phyloP scores from a whole-genome alignment of 2,797 vertebrate species.

The Cynopterus sphinx region DNA sequence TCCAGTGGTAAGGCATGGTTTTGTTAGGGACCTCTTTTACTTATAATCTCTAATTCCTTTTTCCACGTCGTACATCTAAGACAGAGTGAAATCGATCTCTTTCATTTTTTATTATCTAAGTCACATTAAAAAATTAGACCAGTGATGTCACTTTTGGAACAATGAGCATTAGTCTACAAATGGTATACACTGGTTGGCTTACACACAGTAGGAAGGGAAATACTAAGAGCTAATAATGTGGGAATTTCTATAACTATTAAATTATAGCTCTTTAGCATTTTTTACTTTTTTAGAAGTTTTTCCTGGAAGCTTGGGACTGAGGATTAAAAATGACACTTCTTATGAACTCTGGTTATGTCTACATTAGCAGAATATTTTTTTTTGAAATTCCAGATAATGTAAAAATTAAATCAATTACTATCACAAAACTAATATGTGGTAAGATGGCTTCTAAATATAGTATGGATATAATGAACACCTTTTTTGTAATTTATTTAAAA shows the following conservation, averaged over 20 bases:
- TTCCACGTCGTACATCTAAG: not conserved
- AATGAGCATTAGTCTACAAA: not conserved
- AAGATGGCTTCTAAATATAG: not conserved
- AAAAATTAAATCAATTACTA: slow-evolving; percentile 29
- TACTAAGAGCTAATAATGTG: not conserved
- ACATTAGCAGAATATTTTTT: not conserved
- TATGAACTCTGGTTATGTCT: not conserved
- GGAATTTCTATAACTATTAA: not conserved
- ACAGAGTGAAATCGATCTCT: not conserved
- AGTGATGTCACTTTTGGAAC: not conserved
- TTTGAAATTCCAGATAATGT: slow-evolving; percentile 8
- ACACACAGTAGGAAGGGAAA: not conserved
- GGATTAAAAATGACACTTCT: not conserved
- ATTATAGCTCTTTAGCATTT: not conserved
- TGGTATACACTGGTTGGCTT: fast-evolving
- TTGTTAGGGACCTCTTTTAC: not conserved
- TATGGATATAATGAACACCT: not conserved
- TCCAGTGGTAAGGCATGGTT: slow-evolving; percentile 80
- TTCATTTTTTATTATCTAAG: not conserved
- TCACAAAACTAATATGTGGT: not conserved
- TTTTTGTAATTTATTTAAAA: slow-evolving; percentile 54
- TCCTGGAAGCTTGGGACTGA: not conserved
- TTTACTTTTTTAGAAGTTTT: not conserved
- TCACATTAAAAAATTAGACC: not conserved
- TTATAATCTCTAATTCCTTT: not conserved